phyloP scores from a whole-genome alignment of 2,797 vertebrate genomes.

The Ciconia nigra region DNA sequence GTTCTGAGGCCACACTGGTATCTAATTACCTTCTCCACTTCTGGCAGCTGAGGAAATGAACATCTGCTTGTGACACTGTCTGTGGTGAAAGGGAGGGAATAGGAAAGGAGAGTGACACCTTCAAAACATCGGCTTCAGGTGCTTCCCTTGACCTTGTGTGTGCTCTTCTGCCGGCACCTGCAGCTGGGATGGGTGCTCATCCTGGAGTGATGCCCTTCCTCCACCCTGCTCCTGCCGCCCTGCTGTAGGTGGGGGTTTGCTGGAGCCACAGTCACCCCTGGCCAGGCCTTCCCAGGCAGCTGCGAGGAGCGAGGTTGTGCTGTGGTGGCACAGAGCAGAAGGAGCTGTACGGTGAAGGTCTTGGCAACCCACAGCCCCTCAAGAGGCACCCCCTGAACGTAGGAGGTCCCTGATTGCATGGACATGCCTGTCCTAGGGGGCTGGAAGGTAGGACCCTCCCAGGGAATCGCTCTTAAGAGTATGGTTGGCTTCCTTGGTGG shows the following conservation, averaged over 20 bases:
- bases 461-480: neutral
- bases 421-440: neutral
- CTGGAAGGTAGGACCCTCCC: neutral
- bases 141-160: neutral
- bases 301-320: neutral
- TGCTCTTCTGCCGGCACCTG: neutral
- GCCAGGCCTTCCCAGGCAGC: neutral
- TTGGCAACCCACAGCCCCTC: neutral
- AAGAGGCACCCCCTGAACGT: neutral
- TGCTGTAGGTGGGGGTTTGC: neutral
- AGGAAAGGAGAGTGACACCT: neutral
- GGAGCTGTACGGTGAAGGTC: neutral
- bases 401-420: neutral
- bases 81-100: constrained; percentile 34
- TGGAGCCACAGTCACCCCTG: neutral
- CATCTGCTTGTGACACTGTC: constrained; percentile 1
- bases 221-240: neutral
- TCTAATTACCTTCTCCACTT: constrained; percentile 16
- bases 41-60: constrained; percentile 26
- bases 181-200: neutral
- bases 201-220: neutral
- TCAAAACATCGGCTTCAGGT: neutral
- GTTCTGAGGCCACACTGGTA: constrained; percentile 17
- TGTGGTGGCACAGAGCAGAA: neutral
- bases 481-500: neutral